phyloP scores from a whole-genome alignment of 2,113 vertebrate species.

The Rhipidura dahli region DNA sequence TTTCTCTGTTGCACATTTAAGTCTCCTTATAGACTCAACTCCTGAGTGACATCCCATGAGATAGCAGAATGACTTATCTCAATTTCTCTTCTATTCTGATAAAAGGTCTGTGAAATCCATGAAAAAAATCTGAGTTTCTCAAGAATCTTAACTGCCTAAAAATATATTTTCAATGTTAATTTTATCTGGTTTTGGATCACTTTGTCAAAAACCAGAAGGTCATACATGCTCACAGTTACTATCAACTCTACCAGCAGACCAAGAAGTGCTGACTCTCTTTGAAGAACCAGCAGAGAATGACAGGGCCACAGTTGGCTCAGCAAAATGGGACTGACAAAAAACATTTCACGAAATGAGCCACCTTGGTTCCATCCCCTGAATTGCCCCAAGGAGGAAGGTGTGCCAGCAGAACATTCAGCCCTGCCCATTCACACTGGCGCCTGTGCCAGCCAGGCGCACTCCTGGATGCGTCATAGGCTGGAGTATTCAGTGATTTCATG shows the following conservation, averaged over 20 bases:
- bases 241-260: not conserved
- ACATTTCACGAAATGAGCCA: not conserved
- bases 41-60: not conserved
- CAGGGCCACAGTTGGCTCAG: not conserved
- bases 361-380: not conserved
- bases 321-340: not conserved
- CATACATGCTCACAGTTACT: not conserved
- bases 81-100: not conserved
- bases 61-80: not conserved
- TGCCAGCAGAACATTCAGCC: not conserved
- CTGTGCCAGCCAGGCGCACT: fast-evolving
- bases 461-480: not conserved
- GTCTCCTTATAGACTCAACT: not conserved
- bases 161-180: not conserved
- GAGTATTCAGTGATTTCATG: not conserved
- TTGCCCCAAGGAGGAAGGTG: not conserved
- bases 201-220: not conserved
- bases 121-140: not conserved
- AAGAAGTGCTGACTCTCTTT: not conserved
- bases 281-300: not conserved
- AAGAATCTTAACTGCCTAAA: not conserved
- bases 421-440: not conserved
- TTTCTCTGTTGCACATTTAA: not conserved
- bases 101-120: not conserved
- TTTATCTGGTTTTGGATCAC: not conserved